Base-by-base conservation (phyloP, 2,113 vertebrate species). In the Xyrauchen texanus region DNA sequence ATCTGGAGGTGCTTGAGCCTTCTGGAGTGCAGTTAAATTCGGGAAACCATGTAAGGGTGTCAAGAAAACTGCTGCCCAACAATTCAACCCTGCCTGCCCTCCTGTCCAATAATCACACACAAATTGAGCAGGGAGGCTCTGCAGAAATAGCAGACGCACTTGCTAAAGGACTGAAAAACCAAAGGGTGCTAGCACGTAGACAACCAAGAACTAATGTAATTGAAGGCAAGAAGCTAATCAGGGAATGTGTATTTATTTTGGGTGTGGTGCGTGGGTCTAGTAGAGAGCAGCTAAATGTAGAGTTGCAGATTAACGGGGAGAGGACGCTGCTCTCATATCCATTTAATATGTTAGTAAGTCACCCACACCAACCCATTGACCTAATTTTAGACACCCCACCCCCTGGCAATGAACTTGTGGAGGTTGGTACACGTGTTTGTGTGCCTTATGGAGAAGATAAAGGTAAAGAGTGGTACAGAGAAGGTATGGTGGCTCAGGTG, bases 261-360 rank as follows among this genome's bases (percentile, higher is more conserved):
- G 95, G 94, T 11, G 88, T 96, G 42, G 95, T 96, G 63, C 93
- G 94, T 55, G 90, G 93, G 67, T 92, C 95, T 63, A 93, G 91
- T 51, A 87, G 91, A 53, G 90, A 91, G 86, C 85, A 92, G 84
- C 86, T 91, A 77, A 84, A 58, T 58, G 87, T 95, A 21, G 94
- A 92, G 4, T 90, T 96, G 47, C 94, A 95, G 85, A 93, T 96
- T 55, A 90, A 93, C 7, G 93, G 92, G 45, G 92, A 94, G 77
- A 91, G 92, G 67, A 86, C 87, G 49, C 85, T 93, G 16, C 86
- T 92, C 21, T 94, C 92, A 86, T 95, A 93, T 3, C 91, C 93
- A 45, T 93, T 93, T 79, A 77, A 84, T 65, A 84, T 92, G 88
- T 84, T 89, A 61, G 83, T 83, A 90, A 95, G 42, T 89, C 76